A percentile compares a stretch with the other conserved stretches of the same genome.
Evolutionary conservation across 2,797 vertebrate genomes (phyloP).

Genomic region (Poecilia picta): DNA sequence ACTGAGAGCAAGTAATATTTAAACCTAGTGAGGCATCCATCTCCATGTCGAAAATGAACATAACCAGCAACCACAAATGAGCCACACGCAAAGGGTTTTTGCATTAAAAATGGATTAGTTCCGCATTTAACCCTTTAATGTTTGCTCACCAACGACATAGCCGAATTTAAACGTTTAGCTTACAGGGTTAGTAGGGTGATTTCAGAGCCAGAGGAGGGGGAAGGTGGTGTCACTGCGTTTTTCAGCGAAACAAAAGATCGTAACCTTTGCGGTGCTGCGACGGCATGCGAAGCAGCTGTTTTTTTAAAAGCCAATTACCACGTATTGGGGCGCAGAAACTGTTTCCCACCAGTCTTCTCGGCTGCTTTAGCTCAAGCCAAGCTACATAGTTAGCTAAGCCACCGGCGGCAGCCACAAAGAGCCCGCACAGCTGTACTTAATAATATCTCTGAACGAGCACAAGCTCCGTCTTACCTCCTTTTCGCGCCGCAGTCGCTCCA

Average conservation of each 20-base stretch:
- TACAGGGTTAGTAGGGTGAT: not conserved
- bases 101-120: not conserved
- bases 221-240: conserved; percentile 14
- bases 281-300: not conserved
- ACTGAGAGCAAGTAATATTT: not conserved
- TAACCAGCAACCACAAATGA: not conserved
- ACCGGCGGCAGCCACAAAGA: conserved; percentile 68
- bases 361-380: conserved; percentile 34
- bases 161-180: not conserved
- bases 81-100: not conserved
- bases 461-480: conserved; percentile 52
- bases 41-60: not conserved
- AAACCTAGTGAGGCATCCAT: not conserved
- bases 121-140: not conserved
- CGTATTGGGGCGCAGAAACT: conserved; percentile 7
- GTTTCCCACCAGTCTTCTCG: conserved; percentile 12
- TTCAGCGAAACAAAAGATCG: not conserved
- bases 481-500: conserved; percentile 13
- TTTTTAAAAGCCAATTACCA: conserved; percentile 24
- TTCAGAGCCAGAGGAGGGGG: not conserved
- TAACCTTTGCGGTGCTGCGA: not conserved
- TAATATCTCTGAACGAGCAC: conserved; percentile 19
- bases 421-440: conserved; percentile 44
- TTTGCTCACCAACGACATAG: not conserved
- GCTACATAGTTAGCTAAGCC: conserved; percentile 61